Conservation (phyloP, 1,140 invertebrate genomes). For the Heliconius eleuchia region DNA sequence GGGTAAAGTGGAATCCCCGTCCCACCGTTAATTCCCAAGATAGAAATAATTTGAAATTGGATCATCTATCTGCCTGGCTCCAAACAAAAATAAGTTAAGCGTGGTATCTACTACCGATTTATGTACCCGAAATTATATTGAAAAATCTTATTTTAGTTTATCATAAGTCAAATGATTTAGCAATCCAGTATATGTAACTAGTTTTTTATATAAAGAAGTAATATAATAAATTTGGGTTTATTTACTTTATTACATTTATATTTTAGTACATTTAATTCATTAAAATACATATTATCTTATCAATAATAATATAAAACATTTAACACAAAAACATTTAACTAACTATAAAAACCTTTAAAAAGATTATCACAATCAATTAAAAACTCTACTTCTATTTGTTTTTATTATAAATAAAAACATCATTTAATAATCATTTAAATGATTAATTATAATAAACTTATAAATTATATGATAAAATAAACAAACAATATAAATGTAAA, state of each 20-base stretch:
- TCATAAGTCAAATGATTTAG: not conserved
- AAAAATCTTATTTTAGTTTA: not conserved
- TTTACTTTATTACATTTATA: not conserved
- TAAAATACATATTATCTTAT: too few relatives aligned
- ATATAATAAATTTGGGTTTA: too few relatives aligned
- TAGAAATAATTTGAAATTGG: constrained; percentile 83
- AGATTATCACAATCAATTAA: not conserved
- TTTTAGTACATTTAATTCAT: not conserved
- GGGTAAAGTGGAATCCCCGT: constrained; percentile 78
- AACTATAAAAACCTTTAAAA: not conserved
- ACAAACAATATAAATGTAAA: constrained; percentile 39
- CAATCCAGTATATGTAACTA: not conserved
- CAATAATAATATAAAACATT: not conserved
- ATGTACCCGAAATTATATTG: constrained; percentile 43
- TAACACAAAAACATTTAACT: not conserved
- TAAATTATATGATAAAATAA: constrained; percentile 29
- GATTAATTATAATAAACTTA: not conserved
- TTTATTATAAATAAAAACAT: not conserved
- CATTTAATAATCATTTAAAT: not conserved
- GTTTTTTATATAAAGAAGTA: too few relatives aligned
- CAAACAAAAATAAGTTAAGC: constrained; percentile 78
- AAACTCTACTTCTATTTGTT: not conserved
- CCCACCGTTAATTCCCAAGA: constrained; percentile 81
- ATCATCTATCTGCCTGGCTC: constrained; percentile 80
- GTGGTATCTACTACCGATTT: constrained; percentile 64